Percentiles rank a stretch among this genome's conserved stretches.
Conservation (phyloP, 2,888 invertebrate species). For the Acronicta leporina region DNA sequence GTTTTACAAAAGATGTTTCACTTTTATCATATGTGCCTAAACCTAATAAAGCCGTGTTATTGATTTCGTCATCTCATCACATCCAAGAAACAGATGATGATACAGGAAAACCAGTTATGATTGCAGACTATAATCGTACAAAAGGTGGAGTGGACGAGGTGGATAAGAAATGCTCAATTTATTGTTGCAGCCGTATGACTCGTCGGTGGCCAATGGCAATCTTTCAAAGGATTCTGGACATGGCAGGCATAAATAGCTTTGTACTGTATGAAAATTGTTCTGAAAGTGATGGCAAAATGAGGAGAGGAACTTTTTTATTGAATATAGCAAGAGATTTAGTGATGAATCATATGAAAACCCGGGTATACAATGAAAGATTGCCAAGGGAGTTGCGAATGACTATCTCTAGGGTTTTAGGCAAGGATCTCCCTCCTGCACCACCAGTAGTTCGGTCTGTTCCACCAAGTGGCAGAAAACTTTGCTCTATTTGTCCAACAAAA, state of each 20-base stretch:
- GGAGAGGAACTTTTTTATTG: too few species aligned
- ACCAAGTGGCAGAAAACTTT: too few species aligned
- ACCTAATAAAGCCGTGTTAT: constrained; percentile 29
- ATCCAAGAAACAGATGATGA: constrained; percentile 19
- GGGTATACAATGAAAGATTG: too few species aligned
- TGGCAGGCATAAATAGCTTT: constrained; percentile 39
- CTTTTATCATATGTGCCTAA: constrained; percentile 32
- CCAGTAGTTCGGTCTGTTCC: too few species aligned
- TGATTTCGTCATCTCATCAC: constrained; percentile 40
- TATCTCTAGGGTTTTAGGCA: too few species aligned
- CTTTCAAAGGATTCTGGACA: constrained; percentile 41
- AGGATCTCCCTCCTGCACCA: too few species aligned
- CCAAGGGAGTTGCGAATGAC: too few species aligned
- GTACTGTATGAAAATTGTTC: too few species aligned
- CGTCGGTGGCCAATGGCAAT: constrained; percentile 44
- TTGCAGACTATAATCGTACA: constrained; percentile 33
- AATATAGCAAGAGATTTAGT: too few species aligned
- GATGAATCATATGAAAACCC: too few species aligned
- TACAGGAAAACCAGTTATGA: constrained; percentile 32
- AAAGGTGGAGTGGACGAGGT: constrained; percentile 33
- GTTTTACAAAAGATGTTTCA: constrained; percentile 17
- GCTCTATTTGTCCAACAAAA: too few species aligned
- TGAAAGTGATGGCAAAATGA: too few species aligned
- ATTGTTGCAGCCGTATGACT: constrained; percentile 21
- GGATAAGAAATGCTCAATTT: constrained; percentile 29